These are phyloP conservation scores for Tipula vernalis DNA, from an alignment of 2,888 invertebrate genomes.

Conservation along the genomic window DNA sequence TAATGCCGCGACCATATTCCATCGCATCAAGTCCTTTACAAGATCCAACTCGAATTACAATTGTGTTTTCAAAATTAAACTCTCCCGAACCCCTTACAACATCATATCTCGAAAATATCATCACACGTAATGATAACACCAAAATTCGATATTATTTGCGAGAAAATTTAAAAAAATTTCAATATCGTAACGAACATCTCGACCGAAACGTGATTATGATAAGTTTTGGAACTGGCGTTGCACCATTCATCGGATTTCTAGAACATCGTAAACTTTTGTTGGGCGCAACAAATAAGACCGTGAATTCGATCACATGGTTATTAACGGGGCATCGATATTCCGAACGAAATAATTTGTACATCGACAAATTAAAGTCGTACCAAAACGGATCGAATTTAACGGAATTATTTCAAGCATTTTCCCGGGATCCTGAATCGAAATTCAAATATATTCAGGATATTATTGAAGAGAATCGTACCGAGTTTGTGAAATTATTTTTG, in stretches of 20 bases:
- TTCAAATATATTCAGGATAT: not conserved
- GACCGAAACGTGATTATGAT: not conserved
- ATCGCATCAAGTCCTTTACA: not conserved
- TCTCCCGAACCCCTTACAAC: not conserved
- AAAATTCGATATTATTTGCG: not conserved
- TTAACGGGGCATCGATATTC: not conserved
- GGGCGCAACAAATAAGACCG: not conserved
- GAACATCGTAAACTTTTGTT: not conserved
- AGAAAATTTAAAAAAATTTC: not conserved
- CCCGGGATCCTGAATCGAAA: not conserved
- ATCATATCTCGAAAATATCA: not conserved
- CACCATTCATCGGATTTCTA: not conserved
- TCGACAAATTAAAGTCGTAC: not conserved
- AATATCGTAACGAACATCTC: not conserved
- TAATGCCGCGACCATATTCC: not conserved
- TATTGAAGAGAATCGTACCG: not conserved
- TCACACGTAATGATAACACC: not conserved
- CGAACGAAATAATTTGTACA: not conserved
- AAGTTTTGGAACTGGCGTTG: not conserved
- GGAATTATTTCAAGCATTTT: not conserved
- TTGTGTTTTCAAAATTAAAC: not conserved
- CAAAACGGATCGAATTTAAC: not conserved
- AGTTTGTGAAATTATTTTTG: not conserved
- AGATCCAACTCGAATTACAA: not conserved
- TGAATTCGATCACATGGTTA: not conserved